Percentiles rank a stretch among this genome's conserved stretches.
Conservation (phyloP, 53 echinoderm and acorn worm genomes). For the Pentamera pediparva region DNA sequence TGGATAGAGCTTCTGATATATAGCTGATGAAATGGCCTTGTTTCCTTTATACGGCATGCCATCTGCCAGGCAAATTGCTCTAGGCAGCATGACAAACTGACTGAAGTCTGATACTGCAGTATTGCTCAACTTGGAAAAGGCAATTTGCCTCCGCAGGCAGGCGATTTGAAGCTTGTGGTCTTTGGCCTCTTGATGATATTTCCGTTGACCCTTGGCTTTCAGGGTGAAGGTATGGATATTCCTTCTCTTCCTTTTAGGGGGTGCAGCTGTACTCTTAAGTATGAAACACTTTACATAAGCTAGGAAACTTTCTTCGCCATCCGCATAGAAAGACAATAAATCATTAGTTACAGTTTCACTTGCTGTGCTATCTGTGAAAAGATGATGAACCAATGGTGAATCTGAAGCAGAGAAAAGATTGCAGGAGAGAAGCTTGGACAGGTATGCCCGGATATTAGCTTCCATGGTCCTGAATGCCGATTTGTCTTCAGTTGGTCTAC, state of each 20-base stretch:
- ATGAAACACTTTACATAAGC: constrained; percentile 28
- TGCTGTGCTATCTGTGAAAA: constrained; percentile 15
- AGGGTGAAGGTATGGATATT: constrained; percentile 16
- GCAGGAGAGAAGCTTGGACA: background rate
- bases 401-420: background rate
- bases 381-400: background rate
- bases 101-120: background rate
- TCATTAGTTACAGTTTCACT: background rate
- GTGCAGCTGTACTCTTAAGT: background rate
- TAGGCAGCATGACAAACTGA: constrained; percentile 32
- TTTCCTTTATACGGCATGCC: constrained; percentile 30
- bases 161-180: constrained; percentile 20
- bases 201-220: background rate
- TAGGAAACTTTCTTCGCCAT: constrained; percentile 6
- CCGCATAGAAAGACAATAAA: constrained; percentile 3
- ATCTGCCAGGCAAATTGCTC: constrained; percentile 19
- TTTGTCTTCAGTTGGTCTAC: background rate
- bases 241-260: background rate
- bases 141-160: constrained; percentile 14
- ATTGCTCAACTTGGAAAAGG: constrained; percentile 12
- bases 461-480: background rate
- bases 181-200: constrained; percentile 31
- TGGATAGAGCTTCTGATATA: constrained; percentile 11
- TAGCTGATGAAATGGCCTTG: background rate
- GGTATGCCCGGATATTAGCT: constrained; percentile 8